Evolutionary conservation across 2,113 vertebrate species (phyloP).

Genomic region (Gorsachius goisagi): DNA sequence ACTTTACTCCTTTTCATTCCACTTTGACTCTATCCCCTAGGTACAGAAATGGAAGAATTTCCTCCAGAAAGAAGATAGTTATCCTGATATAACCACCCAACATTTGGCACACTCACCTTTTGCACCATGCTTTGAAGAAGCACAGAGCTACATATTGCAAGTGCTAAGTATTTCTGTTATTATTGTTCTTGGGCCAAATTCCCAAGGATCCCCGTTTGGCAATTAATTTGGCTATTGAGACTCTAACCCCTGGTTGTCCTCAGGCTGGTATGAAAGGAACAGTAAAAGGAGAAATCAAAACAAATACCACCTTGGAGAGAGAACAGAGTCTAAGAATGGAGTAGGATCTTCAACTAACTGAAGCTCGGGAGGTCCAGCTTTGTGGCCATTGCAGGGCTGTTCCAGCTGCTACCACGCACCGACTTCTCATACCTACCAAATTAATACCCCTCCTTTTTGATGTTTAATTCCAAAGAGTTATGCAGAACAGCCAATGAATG

Average conservation of each 20-base stretch:
- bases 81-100: neutral
- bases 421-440: neutral
- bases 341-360: neutral
- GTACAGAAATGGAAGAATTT: neutral
- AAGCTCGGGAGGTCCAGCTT: neutral
- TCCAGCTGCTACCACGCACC: neutral
- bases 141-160: neutral
- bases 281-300: conserved; percentile 29
- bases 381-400: neutral
- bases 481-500: neutral
- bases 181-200: neutral
- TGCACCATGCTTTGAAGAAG: neutral
- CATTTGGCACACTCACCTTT: neutral
- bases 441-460: neutral
- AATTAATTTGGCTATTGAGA: neutral
- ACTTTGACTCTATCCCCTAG: neutral
- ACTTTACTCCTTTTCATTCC: neutral
- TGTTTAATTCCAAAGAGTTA: neutral
- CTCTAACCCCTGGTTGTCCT: neutral
- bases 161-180: neutral
- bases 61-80: neutral
- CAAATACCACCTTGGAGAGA: neutral
- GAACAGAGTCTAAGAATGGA: neutral
- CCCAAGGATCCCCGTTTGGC: neutral
- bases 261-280: neutral